Conservation (phyloP, 1,140 invertebrate species). For the Acromyrmex echinatior region DNA sequence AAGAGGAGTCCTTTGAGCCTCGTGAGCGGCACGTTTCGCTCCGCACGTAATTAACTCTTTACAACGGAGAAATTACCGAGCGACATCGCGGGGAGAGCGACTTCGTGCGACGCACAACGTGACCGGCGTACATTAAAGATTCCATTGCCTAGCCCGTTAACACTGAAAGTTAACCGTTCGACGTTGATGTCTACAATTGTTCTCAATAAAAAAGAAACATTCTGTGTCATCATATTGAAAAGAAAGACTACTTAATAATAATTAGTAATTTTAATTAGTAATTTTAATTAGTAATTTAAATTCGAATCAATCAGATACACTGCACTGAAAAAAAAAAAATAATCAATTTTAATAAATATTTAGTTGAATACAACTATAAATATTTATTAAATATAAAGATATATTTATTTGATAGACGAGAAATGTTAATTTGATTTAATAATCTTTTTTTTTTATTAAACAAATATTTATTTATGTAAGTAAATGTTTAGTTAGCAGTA, state of each 20-base stretch:
- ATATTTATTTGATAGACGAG: too few species aligned
- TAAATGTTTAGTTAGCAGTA: too few species aligned
- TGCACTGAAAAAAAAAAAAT: too few species aligned
- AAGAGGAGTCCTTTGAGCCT: conserved; percentile 15
- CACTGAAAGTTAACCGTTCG: conserved; percentile 22
- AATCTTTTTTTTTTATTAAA: too few species aligned
- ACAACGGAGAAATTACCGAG: conserved; percentile 27
- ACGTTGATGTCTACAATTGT: not conserved
- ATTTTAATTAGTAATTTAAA: not conserved
- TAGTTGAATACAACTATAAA: too few species aligned
- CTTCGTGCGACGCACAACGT: conserved; percentile 34
- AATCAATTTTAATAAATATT: too few species aligned
- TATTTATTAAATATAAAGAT: too few species aligned
- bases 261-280: not conserved
- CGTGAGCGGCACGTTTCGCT: conserved; percentile 44
- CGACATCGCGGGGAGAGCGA: not conserved
- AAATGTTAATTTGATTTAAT: too few species aligned
- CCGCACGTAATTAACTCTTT: conserved; percentile 48
- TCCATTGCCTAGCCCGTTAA: not conserved
- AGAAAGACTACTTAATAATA: not conserved
- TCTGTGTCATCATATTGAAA: not conserved
- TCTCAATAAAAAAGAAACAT: not conserved
- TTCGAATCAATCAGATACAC: not conserved
- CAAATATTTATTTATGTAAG: too few species aligned
- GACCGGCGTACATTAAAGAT: conserved; percentile 33